A percentile compares a stretch with the other conserved stretches of the same genome.
Evolutionary conservation across 2,797 vertebrate genomes (phyloP).

Genomic region (Urosaurus nigricauda): DNA sequence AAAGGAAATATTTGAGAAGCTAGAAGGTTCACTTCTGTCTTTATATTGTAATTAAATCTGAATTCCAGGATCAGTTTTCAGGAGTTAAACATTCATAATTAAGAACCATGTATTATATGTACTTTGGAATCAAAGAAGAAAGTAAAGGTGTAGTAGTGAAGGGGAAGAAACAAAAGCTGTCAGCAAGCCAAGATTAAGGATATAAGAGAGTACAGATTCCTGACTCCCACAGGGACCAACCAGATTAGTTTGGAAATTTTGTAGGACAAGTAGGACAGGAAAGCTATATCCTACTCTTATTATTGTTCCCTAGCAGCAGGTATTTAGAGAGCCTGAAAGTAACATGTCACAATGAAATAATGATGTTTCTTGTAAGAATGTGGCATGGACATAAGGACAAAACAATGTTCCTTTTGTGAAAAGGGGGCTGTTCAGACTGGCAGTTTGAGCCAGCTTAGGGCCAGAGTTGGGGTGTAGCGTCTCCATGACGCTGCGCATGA

Average conservation of each 20-base stretch:
- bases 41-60: constrained; percentile 9
- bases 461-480: too few species aligned
- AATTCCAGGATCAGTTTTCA: background rate
- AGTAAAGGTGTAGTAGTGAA: background rate
- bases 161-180: background rate
- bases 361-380: too few species aligned
- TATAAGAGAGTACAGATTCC: background rate
- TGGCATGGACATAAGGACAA: too few species aligned
- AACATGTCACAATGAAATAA: too few species aligned
- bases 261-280: background rate
- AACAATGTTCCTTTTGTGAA: too few species aligned
- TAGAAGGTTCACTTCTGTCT: background rate
- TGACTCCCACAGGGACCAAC: background rate
- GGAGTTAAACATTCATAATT: background rate
- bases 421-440: too few species aligned
- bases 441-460: too few species aligned
- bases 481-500: too few species aligned
- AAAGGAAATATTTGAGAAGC: background rate
- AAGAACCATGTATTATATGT: background rate
- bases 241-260: background rate
- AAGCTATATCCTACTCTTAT: too few species aligned
- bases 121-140: background rate
- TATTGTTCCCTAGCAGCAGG: background rate
- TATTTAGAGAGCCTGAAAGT: too few species aligned
- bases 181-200: background rate